These are phyloP conservation scores for Spongilla lacustris DNA, from an alignment of 37 sponge, comb jelly and placozoan genomes.

Conservation along the genomic window DNA sequence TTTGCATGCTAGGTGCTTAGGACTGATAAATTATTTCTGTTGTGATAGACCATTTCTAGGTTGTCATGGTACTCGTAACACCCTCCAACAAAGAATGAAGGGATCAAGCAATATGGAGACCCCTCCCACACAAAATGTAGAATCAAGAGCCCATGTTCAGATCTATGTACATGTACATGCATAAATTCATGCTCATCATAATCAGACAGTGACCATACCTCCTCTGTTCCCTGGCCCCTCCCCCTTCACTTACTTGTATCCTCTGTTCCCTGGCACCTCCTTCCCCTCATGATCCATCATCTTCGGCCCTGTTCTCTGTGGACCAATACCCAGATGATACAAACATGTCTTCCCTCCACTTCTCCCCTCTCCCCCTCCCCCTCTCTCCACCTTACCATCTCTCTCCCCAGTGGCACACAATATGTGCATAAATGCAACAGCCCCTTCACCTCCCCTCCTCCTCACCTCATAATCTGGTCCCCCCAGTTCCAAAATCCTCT, in stretches of 20 bases:
- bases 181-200: too few species aligned
- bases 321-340: neutral
- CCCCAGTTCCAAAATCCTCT: slow-evolving; percentile 88
- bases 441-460: neutral
- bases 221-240: too few species aligned
- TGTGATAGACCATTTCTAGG: too few species aligned
- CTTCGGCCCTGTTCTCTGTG: slow-evolving; percentile 78
- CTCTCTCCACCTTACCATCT: neutral
- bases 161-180: too few species aligned
- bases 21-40: too few species aligned
- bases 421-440: too few species aligned
- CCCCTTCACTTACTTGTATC: slow-evolving; percentile 80
- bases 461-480: slow-evolving; percentile 87
- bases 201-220: neutral
- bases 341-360: neutral
- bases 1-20: too few species aligned
- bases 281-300: slow-evolving; percentile 97
- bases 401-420: neutral
- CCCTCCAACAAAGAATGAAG: too few species aligned
- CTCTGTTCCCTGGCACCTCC: slow-evolving; percentile 92
- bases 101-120: too few species aligned
- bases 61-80: too few species aligned
- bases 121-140: too few species aligned
- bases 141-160: too few species aligned
- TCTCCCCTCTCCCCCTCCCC: slow-evolving; percentile 4